Conservation (phyloP, 2,888 invertebrate genomes). For the Geotrupes spiniger region DNA sequence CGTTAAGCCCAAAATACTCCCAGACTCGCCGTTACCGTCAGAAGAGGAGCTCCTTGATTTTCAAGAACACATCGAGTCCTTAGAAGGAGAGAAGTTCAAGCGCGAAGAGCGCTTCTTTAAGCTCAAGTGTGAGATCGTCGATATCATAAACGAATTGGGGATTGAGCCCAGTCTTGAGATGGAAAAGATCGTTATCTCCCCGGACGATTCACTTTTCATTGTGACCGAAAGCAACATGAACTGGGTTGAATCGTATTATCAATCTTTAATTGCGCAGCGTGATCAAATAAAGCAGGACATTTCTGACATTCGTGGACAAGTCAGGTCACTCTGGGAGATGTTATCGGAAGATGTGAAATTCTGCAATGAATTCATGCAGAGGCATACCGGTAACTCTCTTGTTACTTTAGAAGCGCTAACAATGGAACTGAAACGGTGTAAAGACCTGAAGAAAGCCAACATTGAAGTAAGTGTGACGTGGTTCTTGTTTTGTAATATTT, state of each 20-base stretch:
- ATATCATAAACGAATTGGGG: constrained; percentile 46
- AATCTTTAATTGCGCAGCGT: constrained; percentile 56
- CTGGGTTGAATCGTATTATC: constrained; percentile 57
- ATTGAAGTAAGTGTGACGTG: constrained; percentile 56
- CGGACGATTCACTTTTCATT: constrained; percentile 54
- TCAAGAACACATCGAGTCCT: constrained; percentile 56
- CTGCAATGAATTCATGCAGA: constrained; percentile 62
- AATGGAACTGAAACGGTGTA: constrained; percentile 71
- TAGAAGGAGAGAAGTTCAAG: constrained; percentile 61
- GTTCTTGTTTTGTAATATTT: no score
- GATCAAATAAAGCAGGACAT: constrained; percentile 59
- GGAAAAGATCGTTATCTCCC: constrained; percentile 45
- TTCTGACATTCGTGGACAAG: constrained; percentile 59
- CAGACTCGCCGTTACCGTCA: constrained; percentile 58
- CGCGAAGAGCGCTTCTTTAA: constrained; percentile 48
- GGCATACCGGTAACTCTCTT: constrained; percentile 59
- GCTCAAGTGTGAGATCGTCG: constrained; percentile 46
- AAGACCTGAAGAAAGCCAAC: constrained; percentile 72
- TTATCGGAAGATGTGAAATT: constrained; percentile 67
- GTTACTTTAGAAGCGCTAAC: constrained; percentile 58
- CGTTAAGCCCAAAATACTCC: constrained; percentile 52
- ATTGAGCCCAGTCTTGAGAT: constrained; percentile 47
- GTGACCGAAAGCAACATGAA: constrained; percentile 63
- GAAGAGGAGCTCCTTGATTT: constrained; percentile 61
- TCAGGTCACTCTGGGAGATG: constrained; percentile 70